Evolutionary conservation across 2,888 invertebrate species (phyloP).

Genomic region (Danaus chrysippus): DNA sequence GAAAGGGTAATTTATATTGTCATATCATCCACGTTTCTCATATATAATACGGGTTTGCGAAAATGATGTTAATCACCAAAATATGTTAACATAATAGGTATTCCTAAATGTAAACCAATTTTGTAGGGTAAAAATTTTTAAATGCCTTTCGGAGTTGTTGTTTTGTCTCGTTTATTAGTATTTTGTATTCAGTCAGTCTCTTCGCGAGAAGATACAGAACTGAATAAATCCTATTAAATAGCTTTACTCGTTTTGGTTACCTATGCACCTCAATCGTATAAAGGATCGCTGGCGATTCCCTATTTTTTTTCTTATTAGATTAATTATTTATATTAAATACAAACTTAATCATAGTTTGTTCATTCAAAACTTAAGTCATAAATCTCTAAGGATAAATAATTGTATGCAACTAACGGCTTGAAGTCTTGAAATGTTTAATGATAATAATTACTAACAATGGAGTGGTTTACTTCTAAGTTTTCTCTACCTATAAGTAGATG

Average conservation of each 20-base stretch:
- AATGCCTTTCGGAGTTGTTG: constrained; percentile 73
- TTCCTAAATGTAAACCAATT: constrained; percentile 71
- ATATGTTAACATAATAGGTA: constrained; percentile 74
- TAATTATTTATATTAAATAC: constrained; percentile 65
- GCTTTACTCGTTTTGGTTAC: constrained; percentile 68
- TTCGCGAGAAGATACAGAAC: constrained; percentile 53
- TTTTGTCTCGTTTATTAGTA: constrained; percentile 70
- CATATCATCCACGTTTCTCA: constrained; percentile 80
- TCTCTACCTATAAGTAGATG: constrained; percentile 51
- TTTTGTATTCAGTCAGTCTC: constrained; percentile 69
- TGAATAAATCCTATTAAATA: constrained; percentile 58
- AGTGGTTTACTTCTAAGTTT: constrained; percentile 70
- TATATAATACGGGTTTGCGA: constrained; percentile 79
- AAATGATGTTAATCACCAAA: constrained; percentile 78
- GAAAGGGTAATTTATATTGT: constrained; percentile 80
- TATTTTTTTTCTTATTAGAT: constrained; percentile 72
- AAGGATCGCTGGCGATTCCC: constrained; percentile 75
- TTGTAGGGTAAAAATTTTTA: constrained; percentile 73
- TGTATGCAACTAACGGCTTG: constrained; percentile 73
- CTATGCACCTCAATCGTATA: constrained; percentile 71
- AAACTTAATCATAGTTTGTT: constrained; percentile 59
- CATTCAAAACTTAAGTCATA: constrained; percentile 56
- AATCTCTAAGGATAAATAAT: constrained; percentile 49
- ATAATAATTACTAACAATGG: constrained; percentile 69
- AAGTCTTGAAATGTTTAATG: constrained; percentile 50